A percentile compares a stretch with the other conserved stretches of the same genome.
Evolutionary conservation across 2,888 invertebrate genomes (phyloP).

Genomic region (Cerastoderma edule): DNA sequence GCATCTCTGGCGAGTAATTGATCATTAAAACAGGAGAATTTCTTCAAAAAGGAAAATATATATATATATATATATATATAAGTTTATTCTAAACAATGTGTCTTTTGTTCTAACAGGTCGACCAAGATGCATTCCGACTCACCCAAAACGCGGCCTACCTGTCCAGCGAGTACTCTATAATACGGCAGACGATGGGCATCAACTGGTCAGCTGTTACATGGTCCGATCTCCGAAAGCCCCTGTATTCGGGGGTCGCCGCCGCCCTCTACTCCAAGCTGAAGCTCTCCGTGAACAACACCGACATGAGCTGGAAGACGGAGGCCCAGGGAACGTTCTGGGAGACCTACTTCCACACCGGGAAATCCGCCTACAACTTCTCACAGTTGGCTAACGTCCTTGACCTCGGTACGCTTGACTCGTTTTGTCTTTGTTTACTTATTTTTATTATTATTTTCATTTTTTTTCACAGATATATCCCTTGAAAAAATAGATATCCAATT

Average conservation of each 20-base stretch:
- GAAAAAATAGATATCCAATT: too few relatives aligned
- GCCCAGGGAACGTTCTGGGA: constrained; percentile 68
- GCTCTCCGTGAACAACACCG: constrained; percentile 9
- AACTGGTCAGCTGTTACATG: constrained; percentile 67
- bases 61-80: too few relatives aligned
- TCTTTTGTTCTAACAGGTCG: constrained; percentile 52
- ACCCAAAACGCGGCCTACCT: constrained; percentile 53
- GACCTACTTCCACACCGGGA: constrained; percentile 39
- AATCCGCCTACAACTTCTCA: constrained; percentile 64
- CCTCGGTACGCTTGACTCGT: constrained; percentile 52
- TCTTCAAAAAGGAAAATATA: too few relatives aligned
- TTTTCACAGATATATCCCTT: too few relatives aligned
- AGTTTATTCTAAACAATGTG: neutral
- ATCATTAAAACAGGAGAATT: too few relatives aligned
- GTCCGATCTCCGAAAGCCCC: constrained; percentile 69
- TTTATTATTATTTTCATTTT: too few relatives aligned
- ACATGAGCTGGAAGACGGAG: constrained; percentile 61
- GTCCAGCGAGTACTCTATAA: constrained; percentile 50
- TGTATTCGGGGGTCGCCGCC: constrained; percentile 74
- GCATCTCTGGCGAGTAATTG: too few relatives aligned
- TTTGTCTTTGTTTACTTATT: too few relatives aligned
- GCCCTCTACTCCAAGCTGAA: constrained; percentile 57
- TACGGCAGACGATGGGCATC: constrained; percentile 62
- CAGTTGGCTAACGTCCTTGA: constrained; percentile 57
- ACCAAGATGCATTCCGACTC: constrained; percentile 50